A percentile compares a stretch with the other conserved stretches of the same genome.
These are phyloP conservation scores for Hippoglossus stenolepis DNA, from an alignment of 2,113 vertebrate species.

Conservation along the genomic window DNA sequence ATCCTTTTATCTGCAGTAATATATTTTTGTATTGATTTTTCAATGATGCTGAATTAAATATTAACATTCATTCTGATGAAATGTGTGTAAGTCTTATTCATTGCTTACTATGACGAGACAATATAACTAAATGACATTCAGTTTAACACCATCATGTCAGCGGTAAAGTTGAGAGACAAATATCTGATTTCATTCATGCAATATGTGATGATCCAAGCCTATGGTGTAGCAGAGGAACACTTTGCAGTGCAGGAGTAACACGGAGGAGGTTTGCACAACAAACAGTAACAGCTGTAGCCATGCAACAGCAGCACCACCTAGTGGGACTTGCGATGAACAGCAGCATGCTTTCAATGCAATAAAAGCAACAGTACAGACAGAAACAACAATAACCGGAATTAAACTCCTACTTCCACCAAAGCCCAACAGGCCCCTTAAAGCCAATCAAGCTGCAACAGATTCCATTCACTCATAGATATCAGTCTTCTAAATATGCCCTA, in stretches of 20 bases:
- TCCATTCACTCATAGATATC: no score
- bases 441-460: no score
- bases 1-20: not conserved
- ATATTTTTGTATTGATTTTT: conserved; percentile 1
- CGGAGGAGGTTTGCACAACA: not conserved
- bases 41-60: not conserved
- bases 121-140: not conserved
- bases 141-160: not conserved
- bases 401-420: no score
- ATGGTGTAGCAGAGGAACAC: not conserved
- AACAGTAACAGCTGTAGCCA: not conserved
- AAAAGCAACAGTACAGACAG: no score
- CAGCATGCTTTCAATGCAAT: not conserved
- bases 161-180: not conserved
- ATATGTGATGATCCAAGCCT: not conserved
- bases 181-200: not conserved
- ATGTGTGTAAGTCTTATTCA: not conserved
- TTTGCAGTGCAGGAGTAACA: no score
- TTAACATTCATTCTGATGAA: not conserved
- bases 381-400: no score
- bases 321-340: not conserved
- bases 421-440: no score
- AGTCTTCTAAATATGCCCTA: no score
- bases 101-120: not conserved
- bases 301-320: conserved; percentile 1